Conservation (phyloP, 53 echinoderm and acorn worm genomes). For the Patiria pectinifera region DNA sequence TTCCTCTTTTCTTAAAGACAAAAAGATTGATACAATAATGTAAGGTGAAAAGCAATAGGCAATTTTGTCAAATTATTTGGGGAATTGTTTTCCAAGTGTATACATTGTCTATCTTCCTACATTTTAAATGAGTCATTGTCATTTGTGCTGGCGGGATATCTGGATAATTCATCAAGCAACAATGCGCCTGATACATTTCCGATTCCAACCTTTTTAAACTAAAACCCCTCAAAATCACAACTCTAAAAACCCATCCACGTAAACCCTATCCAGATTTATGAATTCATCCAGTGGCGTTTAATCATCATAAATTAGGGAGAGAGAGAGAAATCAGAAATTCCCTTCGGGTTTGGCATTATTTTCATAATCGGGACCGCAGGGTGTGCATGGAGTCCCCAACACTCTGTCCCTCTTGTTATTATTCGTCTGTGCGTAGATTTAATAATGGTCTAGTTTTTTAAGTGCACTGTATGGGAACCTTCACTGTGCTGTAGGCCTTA, state of each 20-base stretch:
- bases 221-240: neutral
- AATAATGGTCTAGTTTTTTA: slow-evolving; percentile 33
- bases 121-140: too few relatives aligned
- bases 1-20: too few relatives aligned
- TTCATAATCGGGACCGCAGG: slow-evolving; percentile 54
- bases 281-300: neutral
- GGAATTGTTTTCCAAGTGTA: too few relatives aligned
- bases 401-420: slow-evolving; percentile 4
- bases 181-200: too few relatives aligned
- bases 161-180: too few relatives aligned
- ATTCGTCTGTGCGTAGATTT: slow-evolving; percentile 52
- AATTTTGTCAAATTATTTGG: too few relatives aligned
- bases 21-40: too few relatives aligned
- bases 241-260: neutral
- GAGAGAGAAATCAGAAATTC: neutral
- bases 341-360: slow-evolving; percentile 13
- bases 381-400: neutral
- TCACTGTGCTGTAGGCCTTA: neutral
- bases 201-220: neutral
- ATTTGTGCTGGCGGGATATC: too few relatives aligned
- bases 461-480: neutral
- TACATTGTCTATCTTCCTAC: too few relatives aligned
- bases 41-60: too few relatives aligned
- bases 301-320: neutral
- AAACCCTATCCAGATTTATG: neutral